These are phyloP conservation scores for Sebastes jordani DNA, from an alignment of 2,797 vertebrate species.

Conservation along the genomic window DNA sequence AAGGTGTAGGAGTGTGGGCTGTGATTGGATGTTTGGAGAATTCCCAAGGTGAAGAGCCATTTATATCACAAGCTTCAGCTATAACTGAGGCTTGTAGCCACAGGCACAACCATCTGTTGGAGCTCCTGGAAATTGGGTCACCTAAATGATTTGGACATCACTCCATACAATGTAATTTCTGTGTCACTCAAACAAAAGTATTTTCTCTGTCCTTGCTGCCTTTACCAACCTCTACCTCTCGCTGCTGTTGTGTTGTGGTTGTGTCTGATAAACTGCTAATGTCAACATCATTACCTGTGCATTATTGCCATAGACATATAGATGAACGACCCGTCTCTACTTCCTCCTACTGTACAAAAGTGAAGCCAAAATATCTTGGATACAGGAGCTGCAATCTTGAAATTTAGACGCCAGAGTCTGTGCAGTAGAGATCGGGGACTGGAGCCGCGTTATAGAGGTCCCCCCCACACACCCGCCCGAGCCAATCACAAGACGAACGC, in stretches of 20 bases:
- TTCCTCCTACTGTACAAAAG: too few relatives aligned
- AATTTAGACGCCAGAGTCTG: too few relatives aligned
- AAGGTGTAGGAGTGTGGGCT: slow-evolving; percentile 38
- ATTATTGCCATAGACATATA: not conserved
- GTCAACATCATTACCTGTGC: not conserved
- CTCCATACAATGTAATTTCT: slow-evolving; percentile 24
- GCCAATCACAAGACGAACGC: too few relatives aligned
- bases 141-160: slow-evolving; percentile 44
- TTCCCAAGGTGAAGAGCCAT: slow-evolving; percentile 71
- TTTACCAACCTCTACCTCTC: not conserved
- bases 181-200: slow-evolving; percentile 32
- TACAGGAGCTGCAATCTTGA: too few relatives aligned
- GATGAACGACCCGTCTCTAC: too few relatives aligned
- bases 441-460: too few relatives aligned
- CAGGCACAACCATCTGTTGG: slow-evolving; percentile 73
- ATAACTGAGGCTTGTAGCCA: slow-evolving; percentile 60
- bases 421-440: too few relatives aligned
- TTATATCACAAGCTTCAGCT: slow-evolving; percentile 66
- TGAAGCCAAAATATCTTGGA: too few relatives aligned
- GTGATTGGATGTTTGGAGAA: slow-evolving; percentile 54
- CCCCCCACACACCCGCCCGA: too few relatives aligned
- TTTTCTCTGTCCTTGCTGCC: not conserved
- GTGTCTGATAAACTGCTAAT: not conserved
- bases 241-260: not conserved
- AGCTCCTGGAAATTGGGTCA: slow-evolving; percentile 70